Percentiles rank a stretch among this genome's conserved stretches.
phyloP scores from a whole-genome alignment of 2,888 invertebrate species.

The Zootermopsis nevadensis region DNA sequence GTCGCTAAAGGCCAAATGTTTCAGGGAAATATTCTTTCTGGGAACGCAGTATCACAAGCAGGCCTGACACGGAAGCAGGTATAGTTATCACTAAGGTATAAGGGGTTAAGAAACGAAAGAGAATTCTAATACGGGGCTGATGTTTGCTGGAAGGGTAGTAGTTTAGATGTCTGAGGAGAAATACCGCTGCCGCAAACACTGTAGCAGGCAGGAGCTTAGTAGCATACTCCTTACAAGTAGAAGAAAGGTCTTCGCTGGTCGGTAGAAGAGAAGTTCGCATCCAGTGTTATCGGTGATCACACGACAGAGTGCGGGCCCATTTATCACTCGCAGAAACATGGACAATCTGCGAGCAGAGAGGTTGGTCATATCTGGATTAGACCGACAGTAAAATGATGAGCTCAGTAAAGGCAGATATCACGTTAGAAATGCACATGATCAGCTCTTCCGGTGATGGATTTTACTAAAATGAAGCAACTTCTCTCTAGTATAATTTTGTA shows the following conservation, averaged over 20 bases:
- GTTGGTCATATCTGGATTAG: not conserved
- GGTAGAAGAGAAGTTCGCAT: not conserved
- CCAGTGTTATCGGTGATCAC: slow-evolving; percentile 1
- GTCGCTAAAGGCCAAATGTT: too few relatives aligned
- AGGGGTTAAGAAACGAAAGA: too few relatives aligned
- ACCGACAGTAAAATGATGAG: not conserved
- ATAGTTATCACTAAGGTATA: too few relatives aligned
- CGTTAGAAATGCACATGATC: not conserved
- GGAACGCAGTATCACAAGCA: too few relatives aligned
- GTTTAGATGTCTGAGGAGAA: not conserved
- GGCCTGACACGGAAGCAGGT: too few relatives aligned
- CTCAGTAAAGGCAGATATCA: not conserved
- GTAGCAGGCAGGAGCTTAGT: not conserved
- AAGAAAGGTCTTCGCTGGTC: not conserved
- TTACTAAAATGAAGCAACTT: too few relatives aligned
- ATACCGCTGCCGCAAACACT: not conserved
- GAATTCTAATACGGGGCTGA: too few relatives aligned
- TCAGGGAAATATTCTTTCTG: too few relatives aligned
- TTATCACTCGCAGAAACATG: slow-evolving; percentile 14
- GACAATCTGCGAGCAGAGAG: not conserved
- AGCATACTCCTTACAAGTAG: not conserved
- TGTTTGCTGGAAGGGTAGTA: too few relatives aligned
- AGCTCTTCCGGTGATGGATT: too few relatives aligned
- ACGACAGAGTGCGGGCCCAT: not conserved
- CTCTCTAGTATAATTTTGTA: too few relatives aligned